Evolutionary conservation across 2,888 invertebrate species (phyloP), one percentile per base, ranked within the genome.

Genomic region (Eristalis tenax): DNA sequence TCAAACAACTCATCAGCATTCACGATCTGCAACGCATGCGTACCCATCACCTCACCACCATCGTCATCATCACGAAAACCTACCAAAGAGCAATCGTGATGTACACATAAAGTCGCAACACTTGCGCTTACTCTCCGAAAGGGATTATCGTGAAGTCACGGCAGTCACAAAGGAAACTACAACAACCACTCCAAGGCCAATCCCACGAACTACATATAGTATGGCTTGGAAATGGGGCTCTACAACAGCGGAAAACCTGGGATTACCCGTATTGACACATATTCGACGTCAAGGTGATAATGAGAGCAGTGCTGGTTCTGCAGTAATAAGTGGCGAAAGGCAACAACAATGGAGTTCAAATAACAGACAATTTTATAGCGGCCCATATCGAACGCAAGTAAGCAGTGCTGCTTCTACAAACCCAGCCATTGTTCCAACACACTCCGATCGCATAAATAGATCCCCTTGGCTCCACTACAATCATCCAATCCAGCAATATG

Each of bases 81-180:
- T 74, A n/a, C 65, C 65, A 26, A 73, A 78, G 28, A 70, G 70
- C 56, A 78, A 83, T 78, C 86, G 83, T 70, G 86, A 86, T 26
- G 57, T 75, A 70, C 83, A 86, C 74, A 75, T 78, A 56, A 86
- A 86, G 50, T 74, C 74, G 50, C 74, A 78, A 26, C 35, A 70
- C 64, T 75, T 64, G 43, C 69, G 79, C 61, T 50, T 59, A 35
- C 61, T 70, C 74, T 64, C 15, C 15, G 65, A 70, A 40, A 74
- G 79, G 75, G 79, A 79, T 70, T 66, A 79, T 61, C 74, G 65
- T 50, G 59, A 10, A 23, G 40, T 15, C 18, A 59, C 64, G 32
- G 61, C 68, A 13, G 18, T 8, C 11, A 76, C 23, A 26, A 50
- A 57, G 22, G n/a, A 28, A 81, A 68, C 38, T 22, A 61, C 65